A percentile compares a stretch with the other conserved stretches of the same genome.
Evolutionary conservation across 2,797 vertebrate genomes (phyloP).

Genomic region (Catamblyrhynchus diadema): DNA sequence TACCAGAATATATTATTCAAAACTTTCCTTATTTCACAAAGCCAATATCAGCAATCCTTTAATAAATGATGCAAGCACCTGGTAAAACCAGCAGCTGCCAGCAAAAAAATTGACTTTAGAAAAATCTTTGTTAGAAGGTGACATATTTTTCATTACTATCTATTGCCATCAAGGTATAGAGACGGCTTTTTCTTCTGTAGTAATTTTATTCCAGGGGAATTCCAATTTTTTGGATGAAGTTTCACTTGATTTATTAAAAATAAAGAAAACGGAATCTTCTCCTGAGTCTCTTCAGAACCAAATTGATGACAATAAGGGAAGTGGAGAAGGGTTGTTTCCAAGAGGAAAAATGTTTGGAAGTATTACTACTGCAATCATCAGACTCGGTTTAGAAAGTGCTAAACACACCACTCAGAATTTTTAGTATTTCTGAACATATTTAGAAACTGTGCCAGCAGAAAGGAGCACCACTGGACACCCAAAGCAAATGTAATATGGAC

Average conservation of each 20-base stretch:
- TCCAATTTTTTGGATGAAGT: conserved; percentile 58
- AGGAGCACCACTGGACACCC: not conserved
- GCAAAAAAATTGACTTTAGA: conserved; percentile 53
- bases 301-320: not conserved
- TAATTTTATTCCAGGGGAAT: conserved; percentile 55
- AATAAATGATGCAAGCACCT: conserved; percentile 19
- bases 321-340: not conserved
- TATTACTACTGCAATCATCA: not conserved
- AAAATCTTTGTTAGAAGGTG: conserved; percentile 63
- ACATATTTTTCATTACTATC: conserved; percentile 57
- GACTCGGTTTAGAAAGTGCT: not conserved
- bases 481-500: not conserved
- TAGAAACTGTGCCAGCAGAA: not conserved
- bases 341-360: not conserved
- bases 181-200: conserved; percentile 40
- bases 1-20: conserved; percentile 35
- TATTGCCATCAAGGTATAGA: conserved; percentile 26
- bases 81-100: conserved; percentile 20
- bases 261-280: not conserved
- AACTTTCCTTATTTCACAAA: conserved; percentile 21
- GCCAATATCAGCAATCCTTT: conserved; percentile 39
- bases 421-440: not conserved
- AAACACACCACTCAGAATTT: not conserved
- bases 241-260: conserved; percentile 47
- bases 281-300: conserved; percentile 1